These are phyloP conservation scores for Megalops cyprinoides DNA, from an alignment of 2,797 vertebrate species.

Conservation along the genomic window DNA sequence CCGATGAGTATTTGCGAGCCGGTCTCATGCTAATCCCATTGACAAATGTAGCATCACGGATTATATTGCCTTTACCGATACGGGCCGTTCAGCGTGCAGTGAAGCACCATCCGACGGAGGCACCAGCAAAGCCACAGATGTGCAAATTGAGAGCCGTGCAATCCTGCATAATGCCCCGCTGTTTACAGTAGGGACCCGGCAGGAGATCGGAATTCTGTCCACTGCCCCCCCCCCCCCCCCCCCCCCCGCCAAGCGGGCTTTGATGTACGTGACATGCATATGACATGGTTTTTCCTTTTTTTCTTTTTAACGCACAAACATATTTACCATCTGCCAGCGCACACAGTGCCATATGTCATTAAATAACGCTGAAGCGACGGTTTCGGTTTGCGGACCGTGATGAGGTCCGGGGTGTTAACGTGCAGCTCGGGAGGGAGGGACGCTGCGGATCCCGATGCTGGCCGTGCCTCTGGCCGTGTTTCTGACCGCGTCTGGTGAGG, in stretches of 20 bases:
- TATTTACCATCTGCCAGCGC: neutral
- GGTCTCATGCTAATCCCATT: neutral
- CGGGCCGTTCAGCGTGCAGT: neutral
- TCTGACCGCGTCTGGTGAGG: too few relatives aligned
- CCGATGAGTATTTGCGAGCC: neutral
- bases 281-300: neutral
- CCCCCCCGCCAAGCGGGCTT: too few relatives aligned
- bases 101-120: neutral
- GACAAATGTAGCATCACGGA: conserved; percentile 1
- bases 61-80: neutral
- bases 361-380: neutral
- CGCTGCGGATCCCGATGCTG: neutral
- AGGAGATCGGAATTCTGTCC: neutral
- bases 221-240: neutral
- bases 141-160: neutral
- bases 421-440: neutral
- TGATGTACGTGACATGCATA: neutral
- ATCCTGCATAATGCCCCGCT: neutral
- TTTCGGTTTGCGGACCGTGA: neutral
- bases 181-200: too few relatives aligned
- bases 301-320: neutral
- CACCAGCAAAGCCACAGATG: neutral
- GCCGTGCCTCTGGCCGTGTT: neutral
- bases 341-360: neutral
- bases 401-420: neutral